phyloP scores from a whole-genome alignment of 2,888 invertebrate species.

The Aricia artaxerxes region DNA sequence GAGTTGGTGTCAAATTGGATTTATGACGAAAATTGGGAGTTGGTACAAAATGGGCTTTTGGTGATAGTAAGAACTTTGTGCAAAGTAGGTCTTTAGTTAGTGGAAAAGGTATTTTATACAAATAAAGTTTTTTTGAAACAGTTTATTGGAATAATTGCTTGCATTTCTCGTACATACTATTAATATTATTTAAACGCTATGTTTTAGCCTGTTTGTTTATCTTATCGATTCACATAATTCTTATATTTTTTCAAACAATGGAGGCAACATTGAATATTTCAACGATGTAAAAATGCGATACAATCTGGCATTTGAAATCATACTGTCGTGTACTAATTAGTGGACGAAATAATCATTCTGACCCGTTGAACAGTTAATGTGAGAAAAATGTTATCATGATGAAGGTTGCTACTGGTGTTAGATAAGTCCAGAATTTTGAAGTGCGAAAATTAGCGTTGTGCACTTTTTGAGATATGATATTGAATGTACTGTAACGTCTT shows the following conservation, averaged over 20 bases:
- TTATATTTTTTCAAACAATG: neutral
- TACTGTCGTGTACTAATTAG: neutral
- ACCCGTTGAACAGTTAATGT: neutral
- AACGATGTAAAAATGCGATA: neutral
- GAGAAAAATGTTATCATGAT: neutral
- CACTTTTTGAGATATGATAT: too few relatives aligned
- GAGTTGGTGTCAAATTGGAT: neutral
- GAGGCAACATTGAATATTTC: neutral
- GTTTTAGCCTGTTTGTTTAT: neutral
- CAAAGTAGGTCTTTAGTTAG: neutral
- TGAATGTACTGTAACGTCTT: too few relatives aligned
- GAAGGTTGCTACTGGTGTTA: neutral
- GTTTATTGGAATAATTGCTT: too few relatives aligned
- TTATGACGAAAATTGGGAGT: neutral
- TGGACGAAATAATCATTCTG: neutral
- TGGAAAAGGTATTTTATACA: neutral
- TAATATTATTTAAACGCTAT: too few relatives aligned
- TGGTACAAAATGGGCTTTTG: neutral
- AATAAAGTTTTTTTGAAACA: too few relatives aligned
- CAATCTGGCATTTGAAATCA: neutral
- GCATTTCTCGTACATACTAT: too few relatives aligned
- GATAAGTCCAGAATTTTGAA: neutral
- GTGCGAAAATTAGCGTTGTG: neutral
- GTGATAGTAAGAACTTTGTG: neutral
- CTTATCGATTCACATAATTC: neutral